Base-by-base conservation (phyloP, 2,888 invertebrate species). In the Bellardia bayeri region DNA sequence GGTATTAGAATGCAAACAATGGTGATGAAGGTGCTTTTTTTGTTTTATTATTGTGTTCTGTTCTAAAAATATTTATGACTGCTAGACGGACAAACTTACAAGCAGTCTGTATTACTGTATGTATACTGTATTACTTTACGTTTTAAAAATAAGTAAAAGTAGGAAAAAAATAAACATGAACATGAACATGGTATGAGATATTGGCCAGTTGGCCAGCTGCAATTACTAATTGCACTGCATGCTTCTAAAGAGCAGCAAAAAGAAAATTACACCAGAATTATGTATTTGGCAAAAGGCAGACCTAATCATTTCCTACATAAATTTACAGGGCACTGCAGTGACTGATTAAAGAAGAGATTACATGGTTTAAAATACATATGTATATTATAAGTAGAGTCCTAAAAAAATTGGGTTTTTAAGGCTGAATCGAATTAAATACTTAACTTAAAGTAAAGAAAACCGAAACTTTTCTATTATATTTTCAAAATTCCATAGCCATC, bases 211-310 rank as follows among this genome's bases (percentile, higher is more conserved):
- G 58, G 30, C 42, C 64, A 76, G 16, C 51, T 76, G 23, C 56
- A 66, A 83, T 71, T 84, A 58, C 72, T 51, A 66, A 72, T 68
- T 61, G 49, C 75, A 82, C 58, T 58, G 74, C 45, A 49, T 82
- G 82, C 56, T 1, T 54, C 1, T 9, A 40, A 56, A 49, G 7
- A 13, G 51, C 30, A 71, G n/a, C 6, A 64, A n/a, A 71, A 16
- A 64, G 33, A 51, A 69, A 75, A 75, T 23, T 69, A 45, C n/a
- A 42, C 2, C 37, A 42, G 14, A 23, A 45, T 49, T 45, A 23
- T 40, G 7, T 49, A 49, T 16, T 64, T 37, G 64, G 40, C 64
- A 64, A 37, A 64, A 64, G 11, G 40, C 64, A 64, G 30, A 30
- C 49, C 68, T 40, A 30, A 49, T 49, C 8, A 51, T 40, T 40